Percentiles rank a stretch among this genome's conserved stretches.
phyloP scores from a whole-genome alignment of 2,888 invertebrate species.

The Melanchra persicariae region DNA sequence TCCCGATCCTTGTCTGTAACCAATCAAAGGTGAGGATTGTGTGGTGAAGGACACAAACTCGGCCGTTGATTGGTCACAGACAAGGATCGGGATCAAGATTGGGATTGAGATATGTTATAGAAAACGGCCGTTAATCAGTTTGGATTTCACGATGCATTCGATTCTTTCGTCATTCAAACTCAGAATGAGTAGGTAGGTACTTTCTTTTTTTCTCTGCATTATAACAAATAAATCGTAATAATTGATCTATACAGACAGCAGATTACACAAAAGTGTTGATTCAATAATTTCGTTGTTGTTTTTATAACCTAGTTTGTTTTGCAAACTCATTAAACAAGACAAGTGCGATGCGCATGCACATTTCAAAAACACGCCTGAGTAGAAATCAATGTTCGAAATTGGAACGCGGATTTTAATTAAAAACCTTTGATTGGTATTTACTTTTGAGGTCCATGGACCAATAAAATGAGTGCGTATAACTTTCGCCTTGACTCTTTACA shows the following conservation, averaged over 20 bases:
- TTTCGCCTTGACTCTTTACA: conserved; percentile 17
- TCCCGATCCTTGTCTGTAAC: no score
- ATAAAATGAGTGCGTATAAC: conserved; percentile 28
- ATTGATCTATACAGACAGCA: conserved; percentile 8
- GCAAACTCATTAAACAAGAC: conserved; percentile 67
- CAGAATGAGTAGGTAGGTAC: not conserved
- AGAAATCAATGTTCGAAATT: conserved; percentile 58
- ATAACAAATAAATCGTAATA: conserved; percentile 15
- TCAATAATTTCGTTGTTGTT: conserved; percentile 69
- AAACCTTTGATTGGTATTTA: conserved; percentile 39
- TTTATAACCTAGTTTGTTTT: conserved; percentile 78
- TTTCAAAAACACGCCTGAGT: conserved; percentile 56
- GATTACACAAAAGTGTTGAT: conserved; percentile 65
- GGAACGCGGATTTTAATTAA: conserved; percentile 45
- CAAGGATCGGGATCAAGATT: no score
- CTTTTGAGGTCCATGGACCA: conserved; percentile 9
- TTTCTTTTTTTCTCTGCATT: conserved; percentile 11
- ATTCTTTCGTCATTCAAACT: conserved; percentile 7
- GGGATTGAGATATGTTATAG: no score
- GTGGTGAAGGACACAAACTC: no score
- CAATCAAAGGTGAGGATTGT: no score
- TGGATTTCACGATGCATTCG: not conserved
- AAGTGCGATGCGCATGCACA: conserved; percentile 57
- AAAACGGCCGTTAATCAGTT: not conserved
- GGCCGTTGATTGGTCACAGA: no score